A percentile compares a stretch with the other conserved stretches of the same genome.
phyloP scores from a whole-genome alignment of 1,140 invertebrate species.

The Coboldia fuscipes region DNA sequence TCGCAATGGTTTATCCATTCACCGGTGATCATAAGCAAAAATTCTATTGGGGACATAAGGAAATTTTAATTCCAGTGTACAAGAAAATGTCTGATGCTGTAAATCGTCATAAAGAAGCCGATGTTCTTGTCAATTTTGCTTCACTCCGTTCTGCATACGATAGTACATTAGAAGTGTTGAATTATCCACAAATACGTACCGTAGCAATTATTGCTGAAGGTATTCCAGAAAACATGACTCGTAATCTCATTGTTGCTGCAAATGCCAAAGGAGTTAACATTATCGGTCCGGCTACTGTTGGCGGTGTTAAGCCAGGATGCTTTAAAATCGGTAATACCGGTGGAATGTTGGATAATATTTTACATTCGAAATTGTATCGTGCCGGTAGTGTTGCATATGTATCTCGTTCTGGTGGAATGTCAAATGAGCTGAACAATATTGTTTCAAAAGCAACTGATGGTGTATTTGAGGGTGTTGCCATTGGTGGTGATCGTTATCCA shows the following conservation, averaged over 20 bases:
- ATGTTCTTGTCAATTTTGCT: constrained; percentile 97
- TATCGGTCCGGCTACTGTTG: constrained; percentile 94
- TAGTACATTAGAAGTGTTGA: constrained; percentile 74
- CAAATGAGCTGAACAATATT: constrained; percentile 98
- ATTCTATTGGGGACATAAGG: constrained; percentile 99
- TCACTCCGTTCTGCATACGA: constrained; percentile 95
- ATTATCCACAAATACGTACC: constrained; percentile 82
- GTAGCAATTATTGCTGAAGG: constrained; percentile 99
- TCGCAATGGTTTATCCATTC: constrained; percentile 95
- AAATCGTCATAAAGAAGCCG: constrained; percentile 81
- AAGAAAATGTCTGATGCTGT: constrained; percentile 96
- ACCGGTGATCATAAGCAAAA: constrained; percentile 98
- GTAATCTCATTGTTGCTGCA: constrained; percentile 79
- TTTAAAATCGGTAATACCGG: constrained; percentile 99
- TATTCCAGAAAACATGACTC: constrained; percentile 94
- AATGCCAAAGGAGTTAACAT: constrained; percentile 60
- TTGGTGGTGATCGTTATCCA: constrained; percentile 98
- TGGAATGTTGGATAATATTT: constrained; percentile 98
- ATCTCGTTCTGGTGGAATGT: constrained; percentile 97
- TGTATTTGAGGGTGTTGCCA: constrained; percentile 94
- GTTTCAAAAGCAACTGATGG: constrained; percentile 93
- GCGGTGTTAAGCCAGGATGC: constrained; percentile 95
- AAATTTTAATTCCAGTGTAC: constrained; percentile 85
- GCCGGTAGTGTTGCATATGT: constrained; percentile 96
- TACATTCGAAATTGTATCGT: constrained; percentile 91